phyloP scores from a whole-genome alignment of 2,888 invertebrate species.

The Mylabris sibirica region DNA sequence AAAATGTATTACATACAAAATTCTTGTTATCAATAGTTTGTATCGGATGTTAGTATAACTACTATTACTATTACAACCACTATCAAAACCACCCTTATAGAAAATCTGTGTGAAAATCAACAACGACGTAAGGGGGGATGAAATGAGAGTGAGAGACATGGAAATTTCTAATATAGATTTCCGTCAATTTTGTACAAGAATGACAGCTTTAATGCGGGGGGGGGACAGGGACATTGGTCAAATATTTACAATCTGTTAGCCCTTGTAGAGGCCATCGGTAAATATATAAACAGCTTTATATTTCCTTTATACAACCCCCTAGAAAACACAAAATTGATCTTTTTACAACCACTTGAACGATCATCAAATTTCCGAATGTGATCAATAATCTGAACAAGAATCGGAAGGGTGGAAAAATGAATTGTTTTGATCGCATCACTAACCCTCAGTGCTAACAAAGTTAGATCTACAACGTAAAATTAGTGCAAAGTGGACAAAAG shows the following conservation, averaged over 20 bases:
- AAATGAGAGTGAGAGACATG: background rate
- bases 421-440: too few species aligned
- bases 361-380: background rate
- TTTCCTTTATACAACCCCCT: background rate
- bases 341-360: background rate
- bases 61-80: too few species aligned
- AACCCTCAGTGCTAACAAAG: too few species aligned
- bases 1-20: background rate
- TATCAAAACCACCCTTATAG: background rate
- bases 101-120: background rate
- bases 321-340: background rate
- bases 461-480: too few species aligned
- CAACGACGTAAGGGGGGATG: too few species aligned
- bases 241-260: slow-evolving; percentile 52
- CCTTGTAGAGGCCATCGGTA: slow-evolving; percentile 43
- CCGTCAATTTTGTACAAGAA: too few species aligned
- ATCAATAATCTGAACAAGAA: too few species aligned
- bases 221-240: slow-evolving; percentile 47
- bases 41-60: background rate
- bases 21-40: background rate
- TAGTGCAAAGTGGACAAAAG: too few species aligned
- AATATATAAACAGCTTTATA: slow-evolving; percentile 46
- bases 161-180: slow-evolving; percentile 14
- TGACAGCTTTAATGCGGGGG: slow-evolving; percentile 29
- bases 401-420: too few species aligned